These are phyloP conservation scores for Diplodus sargus DNA, from an alignment of 2,797 vertebrate genomes.

Conservation along the genomic window DNA sequence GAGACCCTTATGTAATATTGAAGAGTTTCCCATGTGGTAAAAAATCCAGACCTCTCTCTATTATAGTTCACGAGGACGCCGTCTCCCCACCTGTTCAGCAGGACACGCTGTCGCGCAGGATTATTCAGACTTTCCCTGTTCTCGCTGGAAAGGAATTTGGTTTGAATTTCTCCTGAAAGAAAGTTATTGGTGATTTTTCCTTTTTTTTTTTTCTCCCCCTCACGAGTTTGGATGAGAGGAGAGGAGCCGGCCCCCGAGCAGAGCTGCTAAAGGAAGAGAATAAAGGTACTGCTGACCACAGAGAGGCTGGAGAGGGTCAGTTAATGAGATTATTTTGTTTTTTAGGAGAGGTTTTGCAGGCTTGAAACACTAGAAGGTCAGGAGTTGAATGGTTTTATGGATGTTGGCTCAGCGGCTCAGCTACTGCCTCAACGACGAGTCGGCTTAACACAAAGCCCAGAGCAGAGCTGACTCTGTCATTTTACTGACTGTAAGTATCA, in stretches of 20 bases:
- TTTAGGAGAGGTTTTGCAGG: background rate
- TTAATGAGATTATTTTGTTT: conserved; percentile 1
- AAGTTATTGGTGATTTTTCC: background rate
- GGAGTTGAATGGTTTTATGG: conserved; percentile 21
- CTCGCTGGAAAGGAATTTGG: conserved; percentile 44
- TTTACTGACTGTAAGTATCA: background rate
- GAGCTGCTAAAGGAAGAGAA: conserved; percentile 37
- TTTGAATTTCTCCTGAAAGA: conserved; percentile 10
- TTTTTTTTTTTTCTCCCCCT: conserved; percentile 2
- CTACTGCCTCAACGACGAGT: background rate
- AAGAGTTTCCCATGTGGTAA: conserved; percentile 80
- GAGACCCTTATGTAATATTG: conserved; percentile 84
- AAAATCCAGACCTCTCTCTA: conserved; percentile 80
- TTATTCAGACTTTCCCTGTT: conserved; percentile 54
- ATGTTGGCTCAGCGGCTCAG: conserved; percentile 6
- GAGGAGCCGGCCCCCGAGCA: conserved; percentile 19
- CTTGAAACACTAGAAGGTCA: conserved; percentile 5
- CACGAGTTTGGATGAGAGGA: conserved; percentile 53
- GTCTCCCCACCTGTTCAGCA: conserved; percentile 62
- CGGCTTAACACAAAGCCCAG: conserved; percentile 21
- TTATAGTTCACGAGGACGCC: conserved; percentile 68
- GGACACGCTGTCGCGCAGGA: conserved; percentile 39
- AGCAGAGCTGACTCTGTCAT: conserved; percentile 6
- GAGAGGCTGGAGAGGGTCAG: background rate
- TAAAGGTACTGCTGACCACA: conserved; percentile 44